Evolutionary conservation across 92 coral and sea anemone species (phyloP).

Genomic region (Scolanthus callimorphus): DNA sequence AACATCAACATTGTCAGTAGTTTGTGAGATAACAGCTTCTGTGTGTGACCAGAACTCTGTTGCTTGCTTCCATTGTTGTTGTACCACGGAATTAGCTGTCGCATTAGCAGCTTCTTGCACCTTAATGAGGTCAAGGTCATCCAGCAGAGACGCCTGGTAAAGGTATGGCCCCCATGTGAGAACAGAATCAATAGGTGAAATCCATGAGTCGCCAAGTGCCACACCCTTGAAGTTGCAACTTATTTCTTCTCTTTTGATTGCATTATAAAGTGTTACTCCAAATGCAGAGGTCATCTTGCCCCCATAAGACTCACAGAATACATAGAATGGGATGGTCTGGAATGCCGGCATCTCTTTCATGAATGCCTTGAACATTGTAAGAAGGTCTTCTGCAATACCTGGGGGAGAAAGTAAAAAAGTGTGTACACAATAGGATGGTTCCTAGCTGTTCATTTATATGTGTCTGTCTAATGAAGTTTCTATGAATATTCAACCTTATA

Average conservation of each 20-base stretch:
- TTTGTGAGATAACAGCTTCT: constrained; percentile 42
- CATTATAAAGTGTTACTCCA: constrained; percentile 83
- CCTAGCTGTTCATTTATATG: too few relatives aligned
- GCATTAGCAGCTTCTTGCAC: constrained; percentile 70
- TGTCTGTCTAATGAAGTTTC: too few relatives aligned
- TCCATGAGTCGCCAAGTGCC: constrained; percentile 97
- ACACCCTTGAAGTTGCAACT: constrained; percentile 81
- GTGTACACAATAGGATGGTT: too few relatives aligned
- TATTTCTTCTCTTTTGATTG: constrained; percentile 57
- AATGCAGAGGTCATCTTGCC: constrained; percentile 96
- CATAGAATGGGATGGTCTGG: constrained; percentile 74
- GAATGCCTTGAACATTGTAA: constrained; percentile 77
- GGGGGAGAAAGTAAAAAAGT: too few relatives aligned
- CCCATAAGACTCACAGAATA: constrained; percentile 97
- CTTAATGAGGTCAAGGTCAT: constrained; percentile 47
- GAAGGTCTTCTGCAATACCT: constrained; percentile 89
- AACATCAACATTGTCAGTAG: constrained; percentile 88
- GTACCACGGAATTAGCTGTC: constrained; percentile 78
- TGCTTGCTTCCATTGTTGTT: constrained; percentile 60
- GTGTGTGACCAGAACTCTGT: constrained; percentile 71
- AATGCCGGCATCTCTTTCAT: constrained; percentile 67
- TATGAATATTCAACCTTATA: too few relatives aligned
- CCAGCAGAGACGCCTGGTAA: constrained; percentile 78
- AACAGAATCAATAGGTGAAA: constrained; percentile 90
- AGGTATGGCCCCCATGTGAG: constrained; percentile 93